phyloP scores from a whole-genome alignment of 2,113 vertebrate genomes.

The Chloebia gouldiae region DNA sequence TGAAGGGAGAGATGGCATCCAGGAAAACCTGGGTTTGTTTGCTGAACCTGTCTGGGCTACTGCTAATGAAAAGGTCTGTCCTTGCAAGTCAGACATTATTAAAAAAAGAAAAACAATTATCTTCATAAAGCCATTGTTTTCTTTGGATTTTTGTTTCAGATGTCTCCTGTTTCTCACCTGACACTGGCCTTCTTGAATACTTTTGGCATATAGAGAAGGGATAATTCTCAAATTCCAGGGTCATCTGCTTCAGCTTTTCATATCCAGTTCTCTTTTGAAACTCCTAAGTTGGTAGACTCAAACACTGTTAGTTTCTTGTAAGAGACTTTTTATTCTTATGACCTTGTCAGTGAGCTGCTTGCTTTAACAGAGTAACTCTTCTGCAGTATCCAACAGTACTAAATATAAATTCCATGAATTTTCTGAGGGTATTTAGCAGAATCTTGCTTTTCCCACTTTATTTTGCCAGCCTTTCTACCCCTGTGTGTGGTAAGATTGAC shows the following conservation, averaged over 20 bases:
- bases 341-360: background rate
- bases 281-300: background rate
- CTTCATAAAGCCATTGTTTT: background rate
- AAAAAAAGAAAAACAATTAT: background rate
- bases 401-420: background rate
- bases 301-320: background rate
- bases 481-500: background rate
- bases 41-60: background rate
- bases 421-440: background rate
- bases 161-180: background rate
- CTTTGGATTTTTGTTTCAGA: background rate
- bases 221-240: background rate
- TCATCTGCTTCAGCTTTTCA: background rate
- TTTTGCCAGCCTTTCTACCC: background rate
- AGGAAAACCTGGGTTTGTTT: slow-evolving; percentile 14
- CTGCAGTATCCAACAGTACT: background rate
- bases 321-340: background rate
- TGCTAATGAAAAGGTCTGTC: background rate
- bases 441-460: background rate
- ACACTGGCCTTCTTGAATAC: background rate
- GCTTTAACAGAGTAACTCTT: background rate
- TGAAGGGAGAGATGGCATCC: background rate
- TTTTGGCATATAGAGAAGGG: background rate
- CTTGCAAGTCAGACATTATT: background rate
- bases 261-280: background rate